Percentiles rank a stretch among this genome's conserved stretches.
phyloP scores from a whole-genome alignment of 2,113 vertebrate genomes.

The Myxocyprinus asiaticus region DNA sequence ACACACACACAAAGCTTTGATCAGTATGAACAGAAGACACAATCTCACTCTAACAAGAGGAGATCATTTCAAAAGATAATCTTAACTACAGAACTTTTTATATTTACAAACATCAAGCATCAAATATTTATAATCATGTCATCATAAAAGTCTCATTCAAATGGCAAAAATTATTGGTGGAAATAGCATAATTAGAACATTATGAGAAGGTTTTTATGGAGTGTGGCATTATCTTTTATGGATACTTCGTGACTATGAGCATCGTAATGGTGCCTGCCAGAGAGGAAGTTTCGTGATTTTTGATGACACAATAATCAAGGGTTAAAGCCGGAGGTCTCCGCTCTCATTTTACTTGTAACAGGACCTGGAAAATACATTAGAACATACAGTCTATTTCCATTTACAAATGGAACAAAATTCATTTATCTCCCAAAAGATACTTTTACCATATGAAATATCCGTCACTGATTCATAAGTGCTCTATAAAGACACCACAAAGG shows the following conservation, averaged over 20 bases:
- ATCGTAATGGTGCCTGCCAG: background rate
- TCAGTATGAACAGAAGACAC: background rate
- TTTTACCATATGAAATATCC: constrained; percentile 31
- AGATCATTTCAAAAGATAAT: constrained; percentile 26
- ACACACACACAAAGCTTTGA: background rate
- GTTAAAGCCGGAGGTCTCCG: constrained; percentile 24
- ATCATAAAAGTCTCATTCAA: background rate
- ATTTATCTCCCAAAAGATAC: constrained; percentile 22
- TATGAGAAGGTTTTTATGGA: constrained; percentile 6
- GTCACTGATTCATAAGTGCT: constrained; percentile 50
- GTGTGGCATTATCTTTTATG: background rate
- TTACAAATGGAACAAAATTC: constrained; percentile 22
- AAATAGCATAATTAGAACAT: constrained; percentile 10
- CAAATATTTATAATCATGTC: background rate
- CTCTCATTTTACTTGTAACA: constrained; percentile 9
- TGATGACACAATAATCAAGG: constrained; percentile 10
- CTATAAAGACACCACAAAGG: constrained; percentile 48
- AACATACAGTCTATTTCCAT: constrained; percentile 12
- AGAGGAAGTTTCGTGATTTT: background rate
- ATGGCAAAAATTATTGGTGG: background rate
- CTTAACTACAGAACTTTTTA: background rate
- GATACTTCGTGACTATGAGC: background rate
- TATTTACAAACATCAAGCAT: constrained; percentile 2
- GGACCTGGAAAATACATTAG: constrained; percentile 29
- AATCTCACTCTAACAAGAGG: background rate